phyloP scores from a whole-genome alignment of 1,140 invertebrate genomes.

The Dolichoris vasculosae region DNA sequence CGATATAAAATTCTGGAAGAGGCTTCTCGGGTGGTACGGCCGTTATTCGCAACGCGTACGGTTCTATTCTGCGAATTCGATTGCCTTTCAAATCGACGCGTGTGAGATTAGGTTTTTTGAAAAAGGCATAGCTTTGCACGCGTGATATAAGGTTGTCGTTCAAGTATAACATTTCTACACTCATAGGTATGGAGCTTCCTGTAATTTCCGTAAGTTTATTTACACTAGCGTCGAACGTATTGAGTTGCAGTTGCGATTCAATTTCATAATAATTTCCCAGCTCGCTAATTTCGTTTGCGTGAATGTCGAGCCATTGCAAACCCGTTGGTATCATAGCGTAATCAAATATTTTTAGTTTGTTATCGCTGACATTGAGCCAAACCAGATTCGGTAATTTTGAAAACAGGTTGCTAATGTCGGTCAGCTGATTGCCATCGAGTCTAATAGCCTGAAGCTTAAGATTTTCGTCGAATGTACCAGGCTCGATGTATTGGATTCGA shows the following conservation, averaged over 20 bases:
- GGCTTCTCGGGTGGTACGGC: conserved; percentile 83
- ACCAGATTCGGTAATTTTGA: conserved; percentile 89
- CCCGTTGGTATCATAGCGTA: conserved; percentile 92
- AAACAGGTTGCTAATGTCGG: conserved; percentile 89
- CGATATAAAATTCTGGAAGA: conserved; percentile 93
- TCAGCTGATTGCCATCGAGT: conserved; percentile 90
- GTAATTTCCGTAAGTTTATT: conserved; percentile 91
- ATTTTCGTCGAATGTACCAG: conserved; percentile 89
- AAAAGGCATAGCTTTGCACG: conserved; percentile 94
- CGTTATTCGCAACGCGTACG: conserved; percentile 89
- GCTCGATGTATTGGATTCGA: conserved; percentile 88
- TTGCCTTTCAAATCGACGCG: conserved; percentile 90
- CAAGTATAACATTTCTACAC: conserved; percentile 87
- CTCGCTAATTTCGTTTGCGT: conserved; percentile 89
- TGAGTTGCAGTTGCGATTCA: conserved; percentile 86
- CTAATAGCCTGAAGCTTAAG: conserved; percentile 89
- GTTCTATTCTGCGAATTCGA: conserved; percentile 87
- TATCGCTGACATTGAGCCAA: conserved; percentile 94
- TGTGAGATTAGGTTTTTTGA: conserved; percentile 92
- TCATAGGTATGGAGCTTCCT: conserved; percentile 89
- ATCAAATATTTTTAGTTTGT: conserved; percentile 91
- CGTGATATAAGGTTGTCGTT: conserved; percentile 91
- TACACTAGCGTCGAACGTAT: conserved; percentile 89
- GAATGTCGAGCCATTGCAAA: conserved; percentile 92
- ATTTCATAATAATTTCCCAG: conserved; percentile 93